Percentiles rank a stretch among this genome's conserved stretches.
These are phyloP conservation scores for Anoplius nigerrimus DNA, from an alignment of 2,888 invertebrate species.

Conservation along the genomic window DNA sequence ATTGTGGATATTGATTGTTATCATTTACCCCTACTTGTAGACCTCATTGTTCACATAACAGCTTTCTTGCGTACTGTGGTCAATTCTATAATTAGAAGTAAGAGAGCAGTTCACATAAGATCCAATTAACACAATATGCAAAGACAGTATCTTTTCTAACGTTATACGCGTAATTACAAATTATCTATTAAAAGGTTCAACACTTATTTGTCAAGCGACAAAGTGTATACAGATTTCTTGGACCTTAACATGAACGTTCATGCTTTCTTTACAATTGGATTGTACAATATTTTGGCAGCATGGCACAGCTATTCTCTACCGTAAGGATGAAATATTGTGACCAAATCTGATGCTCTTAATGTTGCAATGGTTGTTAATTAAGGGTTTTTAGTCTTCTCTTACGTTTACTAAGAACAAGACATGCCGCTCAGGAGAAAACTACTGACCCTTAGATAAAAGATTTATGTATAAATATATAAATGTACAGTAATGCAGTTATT, in stretches of 20 bases:
- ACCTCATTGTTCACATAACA: conserved; percentile 48
- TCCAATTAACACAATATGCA: conserved; percentile 38
- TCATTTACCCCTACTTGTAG: conserved; percentile 45
- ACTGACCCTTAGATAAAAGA: conserved; percentile 66
- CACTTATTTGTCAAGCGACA: conserved; percentile 8
- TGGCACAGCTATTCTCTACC: conserved; percentile 43
- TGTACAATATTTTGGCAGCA: conserved; percentile 34
- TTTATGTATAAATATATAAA: conserved; percentile 71
- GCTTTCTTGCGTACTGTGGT: conserved; percentile 37
- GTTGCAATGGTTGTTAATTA: conserved; percentile 67
- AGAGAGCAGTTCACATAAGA: conserved; percentile 26
- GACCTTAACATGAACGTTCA: conserved; percentile 18
- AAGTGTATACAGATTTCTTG: conserved; percentile 28
- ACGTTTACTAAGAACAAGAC: conserved; percentile 26
- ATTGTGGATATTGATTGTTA: conserved; percentile 36
- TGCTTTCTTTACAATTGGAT: conserved; percentile 36
- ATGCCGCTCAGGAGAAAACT: conserved; percentile 47
- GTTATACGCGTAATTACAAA: conserved; percentile 45
- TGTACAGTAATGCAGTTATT: conserved; percentile 70
- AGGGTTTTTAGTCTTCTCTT: conserved; percentile 62
- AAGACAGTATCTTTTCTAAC: conserved; percentile 44
- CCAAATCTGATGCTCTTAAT: conserved; percentile 61
- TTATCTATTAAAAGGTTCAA: conserved; percentile 28
- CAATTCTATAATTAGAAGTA: conserved; percentile 35
- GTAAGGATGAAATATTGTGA: conserved; percentile 45